These are phyloP conservation scores for Drosophila nigricruria DNA, from an alignment of 2,888 invertebrate species.

Conservation along the genomic window DNA sequence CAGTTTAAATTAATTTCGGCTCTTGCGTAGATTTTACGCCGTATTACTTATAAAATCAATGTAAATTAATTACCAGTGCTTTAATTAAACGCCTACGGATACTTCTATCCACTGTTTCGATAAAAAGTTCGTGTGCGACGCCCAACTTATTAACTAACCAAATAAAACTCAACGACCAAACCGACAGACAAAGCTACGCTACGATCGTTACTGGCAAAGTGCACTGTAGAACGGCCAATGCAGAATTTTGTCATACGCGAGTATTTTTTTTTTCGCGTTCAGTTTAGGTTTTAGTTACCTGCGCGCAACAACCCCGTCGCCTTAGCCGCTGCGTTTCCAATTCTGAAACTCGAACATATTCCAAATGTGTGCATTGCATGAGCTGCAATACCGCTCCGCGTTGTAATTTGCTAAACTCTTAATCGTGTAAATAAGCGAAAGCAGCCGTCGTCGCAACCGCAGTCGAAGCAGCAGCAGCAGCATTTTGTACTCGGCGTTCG, in stretches of 20 bases:
- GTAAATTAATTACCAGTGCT: constrained; percentile 17
- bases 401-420: constrained; percentile 26
- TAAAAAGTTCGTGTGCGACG: constrained; percentile 6
- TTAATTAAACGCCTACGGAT: background rate
- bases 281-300: constrained; percentile 78
- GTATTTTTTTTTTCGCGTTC: constrained; percentile 78
- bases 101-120: background rate
- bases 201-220: constrained; percentile 63
- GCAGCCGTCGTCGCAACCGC: no score
- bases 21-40: constrained; percentile 42
- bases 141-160: constrained; percentile 12
- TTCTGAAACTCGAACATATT: constrained; percentile 32
- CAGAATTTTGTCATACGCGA: constrained; percentile 69
- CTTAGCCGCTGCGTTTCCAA: constrained; percentile 42
- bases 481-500: constrained; percentile 29
- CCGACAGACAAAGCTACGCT: constrained; percentile 72
- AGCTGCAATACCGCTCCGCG: constrained; percentile 8
- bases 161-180: constrained; percentile 32
- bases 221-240: constrained; percentile 60
- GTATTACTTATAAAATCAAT: constrained; percentile 11
- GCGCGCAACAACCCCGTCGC: constrained; percentile 76
- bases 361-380: constrained; percentile 29
- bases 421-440: constrained; percentile 54
- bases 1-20: constrained; percentile 76
- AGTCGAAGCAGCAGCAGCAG: constrained; percentile 57